Conservation (phyloP, 2,888 invertebrate genomes). For the Callimorpha dominula region DNA sequence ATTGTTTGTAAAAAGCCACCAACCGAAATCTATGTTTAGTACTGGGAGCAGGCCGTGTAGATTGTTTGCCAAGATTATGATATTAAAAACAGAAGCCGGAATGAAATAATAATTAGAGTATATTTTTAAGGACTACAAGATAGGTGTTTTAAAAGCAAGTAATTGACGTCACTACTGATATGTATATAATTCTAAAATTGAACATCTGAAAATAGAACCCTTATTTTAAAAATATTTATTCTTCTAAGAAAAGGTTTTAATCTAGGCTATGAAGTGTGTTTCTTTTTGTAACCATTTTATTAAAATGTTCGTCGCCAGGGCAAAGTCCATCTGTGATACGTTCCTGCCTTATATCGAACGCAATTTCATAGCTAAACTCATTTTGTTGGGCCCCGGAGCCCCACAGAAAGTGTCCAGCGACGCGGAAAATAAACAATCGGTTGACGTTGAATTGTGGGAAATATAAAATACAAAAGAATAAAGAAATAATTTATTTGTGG, state of each 20-base stretch:
- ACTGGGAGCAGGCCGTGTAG: too few relatives aligned
- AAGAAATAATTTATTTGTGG: background rate
- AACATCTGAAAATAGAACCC: background rate
- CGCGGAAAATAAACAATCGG: constrained; percentile 7
- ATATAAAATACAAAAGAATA: background rate
- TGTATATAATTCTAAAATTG: too few relatives aligned
- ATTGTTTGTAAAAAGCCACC: too few relatives aligned
- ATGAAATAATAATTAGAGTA: too few relatives aligned
- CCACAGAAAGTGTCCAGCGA: constrained; percentile 15
- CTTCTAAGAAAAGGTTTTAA: background rate
- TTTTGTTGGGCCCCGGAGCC: constrained; percentile 14
- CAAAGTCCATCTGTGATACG: background rate
- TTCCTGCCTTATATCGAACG: constrained; percentile 20
- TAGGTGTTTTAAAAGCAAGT: too few relatives aligned
- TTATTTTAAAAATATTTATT: background rate
- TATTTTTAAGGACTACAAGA: background rate
- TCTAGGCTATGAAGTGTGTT: background rate
- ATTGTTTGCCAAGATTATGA: too few relatives aligned
- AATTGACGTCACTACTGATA: too few relatives aligned
- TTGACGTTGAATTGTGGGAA: background rate
- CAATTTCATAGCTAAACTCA: constrained; percentile 34
- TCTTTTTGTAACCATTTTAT: background rate
- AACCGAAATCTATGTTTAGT: too few relatives aligned
- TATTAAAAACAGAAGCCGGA: too few relatives aligned
- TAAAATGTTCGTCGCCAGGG: background rate